Conservation (phyloP, 2,797 vertebrate genomes). For the Nyctalus aviator region DNA sequence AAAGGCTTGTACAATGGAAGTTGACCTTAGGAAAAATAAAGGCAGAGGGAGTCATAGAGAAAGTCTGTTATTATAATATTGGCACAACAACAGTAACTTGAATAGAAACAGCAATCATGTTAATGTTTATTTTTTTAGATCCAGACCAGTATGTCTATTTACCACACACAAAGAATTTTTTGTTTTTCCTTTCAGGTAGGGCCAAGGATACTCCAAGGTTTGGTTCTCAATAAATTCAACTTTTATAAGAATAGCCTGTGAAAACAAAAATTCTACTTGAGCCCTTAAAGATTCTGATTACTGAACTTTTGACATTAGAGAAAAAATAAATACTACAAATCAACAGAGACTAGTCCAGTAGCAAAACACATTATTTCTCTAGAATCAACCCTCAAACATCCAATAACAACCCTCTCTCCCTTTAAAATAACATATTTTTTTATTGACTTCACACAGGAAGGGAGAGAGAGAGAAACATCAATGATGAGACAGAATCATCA, state of each 20-base stretch:
- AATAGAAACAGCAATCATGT: background rate
- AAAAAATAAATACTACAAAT: conserved; percentile 28
- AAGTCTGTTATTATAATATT: background rate
- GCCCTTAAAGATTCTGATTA: conserved; percentile 44
- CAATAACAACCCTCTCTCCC: background rate
- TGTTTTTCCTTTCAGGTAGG: conserved; percentile 32
- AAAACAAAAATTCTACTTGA: conserved; percentile 64
- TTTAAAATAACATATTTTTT: background rate
- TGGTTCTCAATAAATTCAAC: conserved; percentile 62
- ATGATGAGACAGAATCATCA: too few species aligned
- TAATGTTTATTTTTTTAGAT: conserved; percentile 55
- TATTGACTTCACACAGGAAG: too few species aligned
- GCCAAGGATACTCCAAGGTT: conserved; percentile 13
- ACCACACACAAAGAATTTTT: conserved; percentile 39
- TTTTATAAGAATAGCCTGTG: conserved; percentile 41
- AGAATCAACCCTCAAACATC: conserved; percentile 25
- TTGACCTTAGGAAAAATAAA: conserved; percentile 44
- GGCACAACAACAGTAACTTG: background rate
- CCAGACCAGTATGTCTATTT: conserved; percentile 16
- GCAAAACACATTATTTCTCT: conserved; percentile 27
- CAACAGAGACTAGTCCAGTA: conserved; percentile 15
- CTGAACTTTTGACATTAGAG: conserved; percentile 42
- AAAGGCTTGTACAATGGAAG: background rate
- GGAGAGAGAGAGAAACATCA: too few species aligned
- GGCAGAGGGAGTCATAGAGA: background rate